Evolutionary conservation across 2,113 vertebrate genomes (phyloP).

Genomic region (Naja naja): DNA sequence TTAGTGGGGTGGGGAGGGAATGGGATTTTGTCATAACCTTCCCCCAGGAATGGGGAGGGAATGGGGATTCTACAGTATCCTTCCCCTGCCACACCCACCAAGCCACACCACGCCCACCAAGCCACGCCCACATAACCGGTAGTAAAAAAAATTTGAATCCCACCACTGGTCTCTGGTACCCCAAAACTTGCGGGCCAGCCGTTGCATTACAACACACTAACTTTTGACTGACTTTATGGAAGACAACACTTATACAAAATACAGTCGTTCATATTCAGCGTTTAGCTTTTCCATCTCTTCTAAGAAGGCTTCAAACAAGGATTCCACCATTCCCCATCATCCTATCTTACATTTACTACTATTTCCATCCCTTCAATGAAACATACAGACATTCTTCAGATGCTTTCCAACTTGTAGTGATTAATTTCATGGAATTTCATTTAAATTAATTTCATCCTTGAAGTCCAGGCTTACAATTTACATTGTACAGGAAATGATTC

Average conservation of each 20-base stretch:
- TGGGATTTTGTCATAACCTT: too few relatives aligned
- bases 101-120: too few relatives aligned
- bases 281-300: background rate
- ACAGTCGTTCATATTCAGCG: too few relatives aligned
- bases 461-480: background rate
- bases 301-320: background rate
- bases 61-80: too few relatives aligned
- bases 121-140: too few relatives aligned
- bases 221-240: background rate
- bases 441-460: background rate
- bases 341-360: background rate
- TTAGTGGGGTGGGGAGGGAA: too few relatives aligned
- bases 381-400: background rate
- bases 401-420: background rate
- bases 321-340: background rate
- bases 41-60: too few relatives aligned
- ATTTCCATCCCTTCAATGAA: background rate
- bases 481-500: background rate
- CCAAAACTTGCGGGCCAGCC: too few relatives aligned
- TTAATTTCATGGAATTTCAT: background rate
- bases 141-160: too few relatives aligned
- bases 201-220: background rate
- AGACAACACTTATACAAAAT: background rate
- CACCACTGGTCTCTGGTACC: too few relatives aligned
- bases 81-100: too few relatives aligned